Conservation (phyloP, 2,113 vertebrate species). For the Nipponia nippon region DNA sequence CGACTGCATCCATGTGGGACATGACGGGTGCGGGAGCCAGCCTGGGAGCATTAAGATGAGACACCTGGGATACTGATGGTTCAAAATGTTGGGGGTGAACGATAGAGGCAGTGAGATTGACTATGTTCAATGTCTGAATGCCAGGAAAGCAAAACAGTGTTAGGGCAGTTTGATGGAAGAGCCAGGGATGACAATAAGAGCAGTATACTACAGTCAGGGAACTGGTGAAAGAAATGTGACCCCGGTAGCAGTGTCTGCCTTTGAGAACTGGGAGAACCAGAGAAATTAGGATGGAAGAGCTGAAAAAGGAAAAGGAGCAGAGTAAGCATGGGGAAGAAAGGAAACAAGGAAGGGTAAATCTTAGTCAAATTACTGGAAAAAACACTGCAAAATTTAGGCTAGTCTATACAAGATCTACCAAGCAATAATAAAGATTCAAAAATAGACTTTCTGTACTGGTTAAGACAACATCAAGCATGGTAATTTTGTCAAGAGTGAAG, state of each 20-base stretch:
- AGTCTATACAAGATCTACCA: not conserved
- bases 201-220: not conserved
- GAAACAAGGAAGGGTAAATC: not conserved
- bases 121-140: not conserved
- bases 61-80: not conserved
- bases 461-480: not conserved
- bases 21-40: not conserved
- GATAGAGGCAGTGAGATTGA: not conserved
- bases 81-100: accelerated
- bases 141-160: not conserved
- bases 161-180: not conserved
- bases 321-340: not conserved
- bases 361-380: not conserved
- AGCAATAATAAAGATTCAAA: not conserved
- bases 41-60: not conserved
- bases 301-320: not conserved
- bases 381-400: not conserved
- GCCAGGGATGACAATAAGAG: not conserved
- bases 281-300: not conserved
- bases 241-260: not conserved
- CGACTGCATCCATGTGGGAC: not conserved
- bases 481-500: not conserved
- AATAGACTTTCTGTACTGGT: not conserved
- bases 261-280: not conserved
- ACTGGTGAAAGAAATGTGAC: not conserved